Base-by-base conservation (phyloP, 2,113 vertebrate species). In the Falcunculus frontatus region DNA sequence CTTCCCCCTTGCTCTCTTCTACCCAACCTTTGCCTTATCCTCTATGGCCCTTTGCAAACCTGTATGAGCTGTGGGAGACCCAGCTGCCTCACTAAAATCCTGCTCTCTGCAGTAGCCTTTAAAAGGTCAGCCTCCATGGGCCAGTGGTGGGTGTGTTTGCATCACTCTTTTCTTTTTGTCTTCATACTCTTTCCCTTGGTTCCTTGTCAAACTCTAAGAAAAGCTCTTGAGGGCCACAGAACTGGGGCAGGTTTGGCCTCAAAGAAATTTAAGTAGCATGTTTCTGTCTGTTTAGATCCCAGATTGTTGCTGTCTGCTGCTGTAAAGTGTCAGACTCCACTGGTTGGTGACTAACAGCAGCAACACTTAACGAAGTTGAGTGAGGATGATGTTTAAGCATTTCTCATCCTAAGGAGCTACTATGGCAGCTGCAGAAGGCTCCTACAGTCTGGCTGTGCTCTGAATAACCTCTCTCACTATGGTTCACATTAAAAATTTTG, bases 401-500 rank as follows among this genome's bases (percentile, higher is more conserved):
- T 96, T 96, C 95, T 95, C 74, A 90, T 96, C 86, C 80, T 57
- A 89, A 90, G 80, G 57, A 95, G 80, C 94, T 93, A 65, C 70
- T 9, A 9, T 90, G 88, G 96, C 95, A 93, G 82, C 91, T 89
- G 80, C 67, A 76, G 92, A 95, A 87, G 91, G 82, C 88, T 94
- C 74, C 82, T 81, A 88, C 85, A 87, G 93, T 78, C 93, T 85
- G 83, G 53, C 80, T 95, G 88, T 74, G 92, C 64, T 93, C 64
- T 92, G 85, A 95, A 95, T 93, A 94, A 91, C 92, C 94, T 94
- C 86, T 86, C 96, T 93, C 91, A 74, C 96, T 96, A 68, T 95
- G 96, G 94, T 95, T 97, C 96, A 78, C 93, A 94, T 96, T 95
- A 97, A 96, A 97, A 95, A 69, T 90, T 96, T 95, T 96, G 97